phyloP scores from a whole-genome alignment of 1,140 invertebrate species.

The Anastrepha ludens region DNA sequence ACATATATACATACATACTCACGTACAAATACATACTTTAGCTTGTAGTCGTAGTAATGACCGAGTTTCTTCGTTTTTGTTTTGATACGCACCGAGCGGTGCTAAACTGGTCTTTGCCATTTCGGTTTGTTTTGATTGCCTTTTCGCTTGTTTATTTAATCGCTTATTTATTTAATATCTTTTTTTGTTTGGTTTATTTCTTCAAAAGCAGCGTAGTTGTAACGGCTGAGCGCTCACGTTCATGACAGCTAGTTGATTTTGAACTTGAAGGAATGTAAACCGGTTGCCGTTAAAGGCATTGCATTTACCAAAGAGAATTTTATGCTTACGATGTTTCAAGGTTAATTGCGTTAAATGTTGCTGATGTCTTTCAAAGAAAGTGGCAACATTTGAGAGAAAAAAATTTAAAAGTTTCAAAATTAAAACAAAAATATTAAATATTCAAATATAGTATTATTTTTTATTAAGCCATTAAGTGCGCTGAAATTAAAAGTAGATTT shows the following conservation, averaged over 20 bases:
- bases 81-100: background rate
- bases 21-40: background rate
- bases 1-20: background rate
- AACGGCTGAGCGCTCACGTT: background rate
- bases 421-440: too few species aligned
- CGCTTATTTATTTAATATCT: background rate
- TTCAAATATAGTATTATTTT: too few species aligned
- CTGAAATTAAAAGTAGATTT: too few species aligned
- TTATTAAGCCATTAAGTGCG: too few species aligned
- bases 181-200: background rate
- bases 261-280: background rate
- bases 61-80: background rate
- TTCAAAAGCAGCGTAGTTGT: background rate
- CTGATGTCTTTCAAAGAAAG: too few species aligned
- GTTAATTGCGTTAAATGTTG: background rate
- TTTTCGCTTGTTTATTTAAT: background rate
- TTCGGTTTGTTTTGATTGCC: slow-evolving; percentile 30
- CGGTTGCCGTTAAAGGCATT: background rate
- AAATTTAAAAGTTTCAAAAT: too few species aligned
- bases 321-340: background rate
- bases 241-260: background rate
- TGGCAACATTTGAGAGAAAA: too few species aligned
- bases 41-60: background rate
- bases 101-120: slow-evolving; percentile 20
- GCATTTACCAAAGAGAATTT: background rate